Percentiles rank a stretch among this genome's conserved stretches.
Evolutionary conservation across 2,113 vertebrate genomes (phyloP).

Genomic region (Stigmatopora argus): DNA sequence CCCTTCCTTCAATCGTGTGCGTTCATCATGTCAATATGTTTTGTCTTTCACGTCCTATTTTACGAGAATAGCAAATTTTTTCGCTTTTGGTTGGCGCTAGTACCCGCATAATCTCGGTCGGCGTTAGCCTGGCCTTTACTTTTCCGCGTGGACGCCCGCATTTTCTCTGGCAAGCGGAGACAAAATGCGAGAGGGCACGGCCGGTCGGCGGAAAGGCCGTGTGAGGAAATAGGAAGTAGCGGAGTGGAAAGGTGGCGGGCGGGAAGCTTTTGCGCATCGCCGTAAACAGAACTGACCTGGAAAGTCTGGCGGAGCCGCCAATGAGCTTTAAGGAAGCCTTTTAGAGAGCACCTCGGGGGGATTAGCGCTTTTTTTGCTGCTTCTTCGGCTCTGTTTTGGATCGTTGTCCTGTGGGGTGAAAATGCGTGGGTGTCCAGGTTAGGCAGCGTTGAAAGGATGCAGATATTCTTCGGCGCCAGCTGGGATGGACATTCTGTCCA

Average conservation of each 20-base stretch:
- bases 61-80: neutral
- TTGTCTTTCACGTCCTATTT: too few species aligned
- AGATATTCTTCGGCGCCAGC: neutral
- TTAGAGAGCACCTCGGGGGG: neutral
- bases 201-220: neutral
- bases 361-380: neutral
- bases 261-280: neutral
- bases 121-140: slow-evolving; percentile 1
- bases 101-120: neutral
- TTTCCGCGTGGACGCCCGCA: neutral
- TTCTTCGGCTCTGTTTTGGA: neutral
- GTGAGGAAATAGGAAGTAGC: slow-evolving; percentile 6
- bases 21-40: too few species aligned
- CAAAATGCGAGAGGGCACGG: slow-evolving; percentile 1
- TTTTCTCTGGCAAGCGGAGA: neutral
- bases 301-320: neutral
- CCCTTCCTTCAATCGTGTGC: neutral
- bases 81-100: neutral
- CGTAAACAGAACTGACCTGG: slow-evolving; percentile 1
- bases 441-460: neutral
- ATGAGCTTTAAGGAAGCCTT: slow-evolving; percentile 2
- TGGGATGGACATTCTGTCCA: too few species aligned
- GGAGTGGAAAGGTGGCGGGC: slow-evolving; percentile 7
- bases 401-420: neutral
- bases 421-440: neutral